Evolutionary conservation across 2,888 invertebrate species (phyloP), one percentile per base, ranked within the genome.

Genomic region (Drosophila gaucha): DNA sequence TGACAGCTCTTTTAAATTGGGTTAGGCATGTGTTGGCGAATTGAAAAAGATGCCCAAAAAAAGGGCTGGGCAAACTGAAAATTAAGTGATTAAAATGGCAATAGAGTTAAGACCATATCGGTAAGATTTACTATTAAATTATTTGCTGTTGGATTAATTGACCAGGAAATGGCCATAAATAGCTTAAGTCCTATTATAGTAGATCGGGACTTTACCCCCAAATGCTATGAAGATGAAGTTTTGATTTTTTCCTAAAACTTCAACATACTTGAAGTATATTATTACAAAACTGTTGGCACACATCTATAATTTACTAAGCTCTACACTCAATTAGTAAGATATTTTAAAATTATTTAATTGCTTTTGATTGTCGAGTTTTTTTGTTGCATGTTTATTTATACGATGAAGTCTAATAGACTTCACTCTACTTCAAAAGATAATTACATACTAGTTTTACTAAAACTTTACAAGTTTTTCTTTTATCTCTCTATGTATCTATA

Each of bases 1-100:
- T 67, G 77, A 74, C 77, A 77, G 77, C 63, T 67, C 55, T 76
- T 56, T 60, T 54, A 54, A 74, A 65, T 74, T 69, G 63, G 58
- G 63, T 10, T 68, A 58, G 57, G 60, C 59, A 36, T 58, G 47
- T 69, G 75, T 74, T 71, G 76, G 73, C 72, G 60, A 67, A 72
- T 58, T 62, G 76, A 51, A 6, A 71, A 66, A 66, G 73, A 66
- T 71, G 26, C 35, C 50, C 66, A 62, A 26, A 41, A 51, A 41
- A 43, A 44, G 73, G 73, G 77, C 56, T 43, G 43, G 73, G 76
- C 72, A 30, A 8, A 30, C 8, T 10, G n/a, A 41, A 30, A 60
- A 62, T 76, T 22, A 57, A 66, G 60, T 67, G 77, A 72, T 74
- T 72, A 60, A 70, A 43, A 35, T 60, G n/a, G 2, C 41, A 10